phyloP scores from a whole-genome alignment of 2,113 vertebrate genomes.

The Odontesthes bonariensis region DNA sequence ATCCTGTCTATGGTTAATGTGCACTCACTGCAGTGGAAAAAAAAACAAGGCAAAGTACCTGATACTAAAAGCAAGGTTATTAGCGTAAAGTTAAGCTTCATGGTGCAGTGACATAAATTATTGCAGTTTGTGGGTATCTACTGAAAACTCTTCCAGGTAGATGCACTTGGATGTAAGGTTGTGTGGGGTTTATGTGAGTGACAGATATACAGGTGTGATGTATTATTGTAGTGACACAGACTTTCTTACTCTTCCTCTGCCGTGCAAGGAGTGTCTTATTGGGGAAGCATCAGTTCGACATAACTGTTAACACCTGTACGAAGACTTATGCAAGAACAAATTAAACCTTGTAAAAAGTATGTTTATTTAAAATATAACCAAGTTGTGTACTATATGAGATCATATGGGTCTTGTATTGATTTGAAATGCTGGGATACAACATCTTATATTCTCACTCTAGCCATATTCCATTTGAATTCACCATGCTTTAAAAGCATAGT shows the following conservation, averaged over 20 bases:
- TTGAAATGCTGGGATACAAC: background rate
- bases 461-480: background rate
- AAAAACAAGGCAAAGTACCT: background rate
- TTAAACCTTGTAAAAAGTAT: background rate
- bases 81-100: background rate
- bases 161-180: background rate
- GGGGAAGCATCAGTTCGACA: background rate
- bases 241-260: slow-evolving; percentile 7
- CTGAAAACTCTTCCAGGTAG: slow-evolving; percentile 7
- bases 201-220: slow-evolving; percentile 21
- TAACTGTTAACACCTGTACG: background rate
- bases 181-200: slow-evolving; percentile 12
- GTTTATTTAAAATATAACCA: background rate
- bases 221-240: background rate
- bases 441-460: background rate
- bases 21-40: background rate
- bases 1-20: too few relatives aligned
- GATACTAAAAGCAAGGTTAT: background rate
- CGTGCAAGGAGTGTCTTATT: slow-evolving; percentile 11
- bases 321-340: background rate
- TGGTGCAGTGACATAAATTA: background rate
- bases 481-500: slow-evolving; percentile 8
- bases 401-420: background rate
- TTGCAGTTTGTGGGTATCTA: background rate
- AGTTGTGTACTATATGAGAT: background rate